A percentile compares a stretch with the other conserved stretches of the same genome.
These are phyloP conservation scores for Pelobates cultripes DNA, from an alignment of 2,797 vertebrate species.

Conservation along the genomic window DNA sequence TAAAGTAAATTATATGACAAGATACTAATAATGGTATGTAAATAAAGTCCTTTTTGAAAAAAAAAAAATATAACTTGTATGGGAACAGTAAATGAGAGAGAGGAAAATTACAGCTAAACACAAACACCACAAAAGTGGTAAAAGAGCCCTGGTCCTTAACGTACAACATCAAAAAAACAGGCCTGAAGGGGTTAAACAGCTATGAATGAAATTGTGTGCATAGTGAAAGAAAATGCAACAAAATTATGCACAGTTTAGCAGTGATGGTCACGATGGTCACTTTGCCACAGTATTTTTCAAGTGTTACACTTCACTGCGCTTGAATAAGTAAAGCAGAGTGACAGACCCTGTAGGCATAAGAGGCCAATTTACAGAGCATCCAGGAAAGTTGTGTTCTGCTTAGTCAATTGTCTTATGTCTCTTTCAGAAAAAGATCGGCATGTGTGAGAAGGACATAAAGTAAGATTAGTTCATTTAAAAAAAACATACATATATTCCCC, in stretches of 20 bases:
- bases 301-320: conserved; percentile 31
- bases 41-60: no score
- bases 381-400: conserved; percentile 49
- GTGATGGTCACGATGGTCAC: conserved; percentile 2
- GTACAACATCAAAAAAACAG: no score
- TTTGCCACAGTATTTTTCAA: conserved; percentile 16
- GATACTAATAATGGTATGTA: no score
- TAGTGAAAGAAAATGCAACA: background rate
- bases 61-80: no score
- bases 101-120: no score
- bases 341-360: conserved; percentile 52
- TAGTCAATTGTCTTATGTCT: conserved; percentile 56
- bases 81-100: no score
- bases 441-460: conserved; percentile 1
- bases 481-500: background rate
- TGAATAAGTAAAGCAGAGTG: conserved; percentile 56
- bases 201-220: no score
- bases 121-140: no score
- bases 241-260: conserved; percentile 11
- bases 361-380: conserved; percentile 25
- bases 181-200: no score
- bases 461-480: background rate
- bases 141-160: no score
- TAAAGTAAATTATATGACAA: no score
- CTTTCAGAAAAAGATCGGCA: conserved; percentile 27